Evolutionary conservation across 2,797 vertebrate species (phyloP).

Genomic region (Melanotaenia maccullochi): DNA sequence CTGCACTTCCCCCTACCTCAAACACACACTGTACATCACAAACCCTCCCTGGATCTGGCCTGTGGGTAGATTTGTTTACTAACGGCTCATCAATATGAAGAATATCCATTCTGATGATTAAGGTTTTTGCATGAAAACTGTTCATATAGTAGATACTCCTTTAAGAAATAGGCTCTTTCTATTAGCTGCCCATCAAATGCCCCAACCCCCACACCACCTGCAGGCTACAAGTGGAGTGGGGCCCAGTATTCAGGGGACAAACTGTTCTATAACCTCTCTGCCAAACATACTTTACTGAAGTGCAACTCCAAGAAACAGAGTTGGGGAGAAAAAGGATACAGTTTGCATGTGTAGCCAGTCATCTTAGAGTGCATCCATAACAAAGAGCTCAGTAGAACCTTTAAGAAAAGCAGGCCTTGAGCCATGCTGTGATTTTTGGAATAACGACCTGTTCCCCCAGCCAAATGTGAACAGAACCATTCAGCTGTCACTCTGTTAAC

Average conservation of each 20-base stretch:
- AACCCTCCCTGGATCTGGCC: slow-evolving; percentile 32
- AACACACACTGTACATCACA: slow-evolving; percentile 55
- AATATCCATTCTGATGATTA: slow-evolving; percentile 21
- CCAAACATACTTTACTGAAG: slow-evolving; percentile 70
- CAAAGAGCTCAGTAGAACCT: slow-evolving; percentile 28
- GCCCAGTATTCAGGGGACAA: slow-evolving; percentile 63
- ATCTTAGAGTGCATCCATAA: slow-evolving; percentile 32
- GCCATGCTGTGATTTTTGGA: neutral
- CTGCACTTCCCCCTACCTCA: slow-evolving; percentile 43
- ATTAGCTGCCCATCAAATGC: slow-evolving; percentile 51
- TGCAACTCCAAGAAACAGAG: slow-evolving; percentile 43
- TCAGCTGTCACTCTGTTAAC: slow-evolving; percentile 24
- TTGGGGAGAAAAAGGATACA: slow-evolving; percentile 46
- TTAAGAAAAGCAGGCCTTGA: slow-evolving; percentile 25
- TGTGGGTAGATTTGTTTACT: slow-evolving; percentile 40
- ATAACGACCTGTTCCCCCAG: neutral
- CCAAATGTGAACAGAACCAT: slow-evolving; percentile 3
- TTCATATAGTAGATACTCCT: slow-evolving; percentile 16
- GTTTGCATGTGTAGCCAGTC: slow-evolving; percentile 40
- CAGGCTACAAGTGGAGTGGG: slow-evolving; percentile 44
- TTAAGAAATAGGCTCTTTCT: slow-evolving; percentile 15
- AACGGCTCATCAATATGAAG: slow-evolving; percentile 46
- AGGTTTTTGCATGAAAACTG: slow-evolving; percentile 19
- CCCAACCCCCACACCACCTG: slow-evolving; percentile 52
- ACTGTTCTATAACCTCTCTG: slow-evolving; percentile 61